phyloP scores from a whole-genome alignment of 2,888 invertebrate species.

The Chrysotoxum bicinctum region DNA sequence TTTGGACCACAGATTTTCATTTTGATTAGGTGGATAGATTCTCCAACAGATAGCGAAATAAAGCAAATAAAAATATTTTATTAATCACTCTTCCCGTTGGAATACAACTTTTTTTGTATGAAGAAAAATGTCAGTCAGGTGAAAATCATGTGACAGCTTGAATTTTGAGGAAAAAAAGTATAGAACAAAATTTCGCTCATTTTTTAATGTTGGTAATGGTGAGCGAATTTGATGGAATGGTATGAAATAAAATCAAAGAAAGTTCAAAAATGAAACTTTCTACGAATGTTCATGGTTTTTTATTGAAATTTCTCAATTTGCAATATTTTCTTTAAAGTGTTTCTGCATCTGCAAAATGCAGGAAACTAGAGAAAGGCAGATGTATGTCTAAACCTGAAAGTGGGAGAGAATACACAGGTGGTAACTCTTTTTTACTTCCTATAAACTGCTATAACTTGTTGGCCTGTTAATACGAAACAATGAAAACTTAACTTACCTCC shows the following conservation, averaged over 20 bases:
- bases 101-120: slow-evolving; percentile 68
- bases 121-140: slow-evolving; percentile 79
- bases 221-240: neutral
- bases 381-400: no score
- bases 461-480: no score
- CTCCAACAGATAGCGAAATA: slow-evolving; percentile 68
- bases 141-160: slow-evolving; percentile 81
- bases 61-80: slow-evolving; percentile 70
- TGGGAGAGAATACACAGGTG: no score
- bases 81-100: slow-evolving; percentile 51
- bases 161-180: slow-evolving; percentile 51
- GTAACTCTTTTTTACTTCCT: no score
- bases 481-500: no score
- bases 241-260: neutral
- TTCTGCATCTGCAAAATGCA: no score
- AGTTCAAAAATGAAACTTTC: slow-evolving; percentile 22
- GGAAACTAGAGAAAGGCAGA: no score
- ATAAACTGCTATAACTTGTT: no score
- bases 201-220: slow-evolving; percentile 37
- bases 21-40: slow-evolving; percentile 70
- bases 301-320: no score
- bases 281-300: neutral
- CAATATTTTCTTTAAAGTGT: no score
- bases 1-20: slow-evolving; percentile 96
- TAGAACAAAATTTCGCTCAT: neutral